Conservation (phyloP, 2,797 vertebrate genomes). For the Molossus molossus region DNA sequence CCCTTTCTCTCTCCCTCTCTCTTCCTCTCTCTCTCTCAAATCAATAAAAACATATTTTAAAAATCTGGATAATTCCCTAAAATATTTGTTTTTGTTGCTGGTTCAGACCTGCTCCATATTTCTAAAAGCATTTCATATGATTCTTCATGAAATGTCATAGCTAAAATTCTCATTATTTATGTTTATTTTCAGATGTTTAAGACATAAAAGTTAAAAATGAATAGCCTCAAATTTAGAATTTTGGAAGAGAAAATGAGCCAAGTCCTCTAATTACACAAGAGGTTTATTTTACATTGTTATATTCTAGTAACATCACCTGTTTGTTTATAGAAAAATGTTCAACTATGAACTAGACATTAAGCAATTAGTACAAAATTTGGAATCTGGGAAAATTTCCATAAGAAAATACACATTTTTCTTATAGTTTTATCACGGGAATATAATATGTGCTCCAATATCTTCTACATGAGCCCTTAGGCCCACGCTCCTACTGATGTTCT, state of each 20-base stretch:
- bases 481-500: slow-evolving; percentile 44
- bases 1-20: not conserved
- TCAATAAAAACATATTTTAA: not conserved
- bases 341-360: slow-evolving; percentile 37
- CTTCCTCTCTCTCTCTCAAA: not conserved
- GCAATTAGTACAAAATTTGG: slow-evolving; percentile 34
- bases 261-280: slow-evolving; percentile 31
- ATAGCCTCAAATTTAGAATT: slow-evolving; percentile 66
- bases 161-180: slow-evolving; percentile 27
- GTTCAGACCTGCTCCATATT: not conserved
- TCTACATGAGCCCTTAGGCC: slow-evolving; percentile 4
- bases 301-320: slow-evolving; percentile 32
- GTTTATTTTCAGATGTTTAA: slow-evolving; percentile 52
- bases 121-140: not conserved
- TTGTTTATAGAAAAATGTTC: slow-evolving; percentile 39
- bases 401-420: not conserved
- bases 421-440: slow-evolving; percentile 16
- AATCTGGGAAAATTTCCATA: slow-evolving; percentile 17
- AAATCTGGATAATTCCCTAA: not conserved
- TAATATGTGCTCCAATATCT: not conserved
- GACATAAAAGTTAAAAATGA: slow-evolving; percentile 15
- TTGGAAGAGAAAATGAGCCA: not conserved
- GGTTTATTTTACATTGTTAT: not conserved
- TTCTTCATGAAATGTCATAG: not conserved
- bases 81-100: not conserved